These are phyloP conservation scores for Vulpes lagopus DNA, from an alignment of 2,113 vertebrate species.

Conservation along the genomic window DNA sequence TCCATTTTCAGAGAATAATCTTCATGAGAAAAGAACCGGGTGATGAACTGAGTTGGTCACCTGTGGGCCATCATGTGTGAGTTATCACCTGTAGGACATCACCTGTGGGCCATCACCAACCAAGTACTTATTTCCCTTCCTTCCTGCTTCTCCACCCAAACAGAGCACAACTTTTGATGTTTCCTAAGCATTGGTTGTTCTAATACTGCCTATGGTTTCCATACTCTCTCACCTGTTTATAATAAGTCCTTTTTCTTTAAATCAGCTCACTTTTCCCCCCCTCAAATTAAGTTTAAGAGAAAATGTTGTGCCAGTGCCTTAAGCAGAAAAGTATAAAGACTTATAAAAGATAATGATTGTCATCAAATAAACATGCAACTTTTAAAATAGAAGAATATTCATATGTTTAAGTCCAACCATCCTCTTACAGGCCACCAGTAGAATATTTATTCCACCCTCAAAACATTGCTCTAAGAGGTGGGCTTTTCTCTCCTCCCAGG, in stretches of 20 bases:
- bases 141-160: neutral
- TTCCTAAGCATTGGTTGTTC: neutral
- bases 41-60: neutral
- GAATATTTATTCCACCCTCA: neutral
- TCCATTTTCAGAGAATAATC: neutral
- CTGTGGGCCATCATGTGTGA: too few species aligned
- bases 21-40: neutral
- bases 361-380: neutral
- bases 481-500: neutral
- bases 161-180: neutral
- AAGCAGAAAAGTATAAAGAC: constrained; percentile 10
- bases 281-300: constrained; percentile 5
- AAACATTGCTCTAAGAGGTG: neutral
- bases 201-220: neutral
- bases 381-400: constrained; percentile 4
- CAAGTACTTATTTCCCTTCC: neutral
- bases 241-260: constrained; percentile 14
- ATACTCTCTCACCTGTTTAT: neutral
- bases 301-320: neutral
- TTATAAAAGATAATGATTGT: constrained; percentile 11
- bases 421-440: neutral
- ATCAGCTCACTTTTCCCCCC: neutral
- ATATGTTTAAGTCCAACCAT: neutral
- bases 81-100: too few species aligned
- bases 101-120: neutral